Conservation (phyloP, 2,797 vertebrate genomes). For the Chelidonichthys spinosus region DNA sequence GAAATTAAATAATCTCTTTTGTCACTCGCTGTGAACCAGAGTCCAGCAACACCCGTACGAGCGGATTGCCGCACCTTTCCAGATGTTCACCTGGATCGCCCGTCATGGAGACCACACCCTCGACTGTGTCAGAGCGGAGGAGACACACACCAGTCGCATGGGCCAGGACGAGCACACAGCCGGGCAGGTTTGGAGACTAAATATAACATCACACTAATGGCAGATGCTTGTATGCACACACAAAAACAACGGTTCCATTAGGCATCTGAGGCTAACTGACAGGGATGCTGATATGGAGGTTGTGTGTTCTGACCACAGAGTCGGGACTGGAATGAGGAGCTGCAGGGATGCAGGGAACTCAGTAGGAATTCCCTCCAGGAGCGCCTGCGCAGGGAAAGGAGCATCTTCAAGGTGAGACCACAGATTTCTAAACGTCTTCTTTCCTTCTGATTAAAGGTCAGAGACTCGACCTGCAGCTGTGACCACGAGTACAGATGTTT, state of each 20-base stretch:
- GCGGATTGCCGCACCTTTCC: slow-evolving; percentile 93
- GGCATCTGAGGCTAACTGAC: neutral
- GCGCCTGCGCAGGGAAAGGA: slow-evolving; percentile 90
- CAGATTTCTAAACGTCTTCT: neutral
- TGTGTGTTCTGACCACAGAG: slow-evolving; percentile 80
- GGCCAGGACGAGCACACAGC: slow-evolving; percentile 93
- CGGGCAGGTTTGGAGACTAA: slow-evolving; percentile 87
- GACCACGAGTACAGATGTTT: neutral
- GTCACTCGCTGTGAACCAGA: slow-evolving; percentile 70
- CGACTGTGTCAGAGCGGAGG: slow-evolving; percentile 92
- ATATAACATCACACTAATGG: neutral
- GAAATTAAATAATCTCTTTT: neutral
- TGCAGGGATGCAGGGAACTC: slow-evolving; percentile 93
- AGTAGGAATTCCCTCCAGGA: slow-evolving; percentile 89
- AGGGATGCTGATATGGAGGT: slow-evolving; percentile 17
- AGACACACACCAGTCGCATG: slow-evolving; percentile 89
- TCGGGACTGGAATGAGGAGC: slow-evolving; percentile 97
- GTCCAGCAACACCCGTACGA: slow-evolving; percentile 93
- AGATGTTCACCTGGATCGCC: slow-evolving; percentile 94
- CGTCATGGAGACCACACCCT: slow-evolving; percentile 90
- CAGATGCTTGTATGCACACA: neutral
- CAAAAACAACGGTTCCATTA: neutral
- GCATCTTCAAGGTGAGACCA: slow-evolving; percentile 90
- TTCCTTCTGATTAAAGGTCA: neutral
- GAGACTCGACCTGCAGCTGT: neutral